Conservation (phyloP, 35 echinoderm and acorn worm genomes). For the Holothuria glaberrima region DNA sequence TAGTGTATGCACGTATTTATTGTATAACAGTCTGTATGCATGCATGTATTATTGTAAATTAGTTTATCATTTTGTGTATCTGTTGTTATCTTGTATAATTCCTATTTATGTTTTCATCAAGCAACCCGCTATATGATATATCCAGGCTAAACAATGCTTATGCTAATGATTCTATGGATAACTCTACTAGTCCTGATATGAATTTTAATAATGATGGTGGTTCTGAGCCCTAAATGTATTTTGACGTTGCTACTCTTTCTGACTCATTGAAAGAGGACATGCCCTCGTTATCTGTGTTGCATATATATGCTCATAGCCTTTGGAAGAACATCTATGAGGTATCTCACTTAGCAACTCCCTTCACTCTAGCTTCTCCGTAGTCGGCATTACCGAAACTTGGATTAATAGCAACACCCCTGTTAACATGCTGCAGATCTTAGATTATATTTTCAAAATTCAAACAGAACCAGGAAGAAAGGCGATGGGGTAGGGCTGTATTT, state of each 20-base stretch:
- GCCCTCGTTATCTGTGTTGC: not conserved
- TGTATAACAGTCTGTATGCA: too few relatives aligned
- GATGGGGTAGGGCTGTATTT: too few relatives aligned
- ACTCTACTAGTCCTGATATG: too few relatives aligned
- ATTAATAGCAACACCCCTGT: too few relatives aligned
- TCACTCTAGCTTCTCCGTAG: not conserved
- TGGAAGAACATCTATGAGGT: slow-evolving; percentile 7
- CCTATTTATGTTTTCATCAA: not conserved
- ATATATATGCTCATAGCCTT: not conserved
- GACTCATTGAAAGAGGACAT: too few relatives aligned
- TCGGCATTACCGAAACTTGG: not conserved
- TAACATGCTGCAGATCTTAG: too few relatives aligned
- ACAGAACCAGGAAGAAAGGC: too few relatives aligned
- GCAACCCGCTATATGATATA: not conserved
- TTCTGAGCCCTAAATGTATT: too few relatives aligned
- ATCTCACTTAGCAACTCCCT: not conserved
- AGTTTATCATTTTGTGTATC: not conserved
- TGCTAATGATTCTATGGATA: not conserved
- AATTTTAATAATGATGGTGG: too few relatives aligned
- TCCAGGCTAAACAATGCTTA: not conserved
- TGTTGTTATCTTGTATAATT: not conserved
- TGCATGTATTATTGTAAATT: not conserved
- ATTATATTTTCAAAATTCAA: too few relatives aligned
- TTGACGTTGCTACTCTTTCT: not conserved
- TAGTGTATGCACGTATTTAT: not conserved